Evolutionary conservation across 2,888 invertebrate species (phyloP).

Genomic region (Hirtodrosophila trivittata): DNA sequence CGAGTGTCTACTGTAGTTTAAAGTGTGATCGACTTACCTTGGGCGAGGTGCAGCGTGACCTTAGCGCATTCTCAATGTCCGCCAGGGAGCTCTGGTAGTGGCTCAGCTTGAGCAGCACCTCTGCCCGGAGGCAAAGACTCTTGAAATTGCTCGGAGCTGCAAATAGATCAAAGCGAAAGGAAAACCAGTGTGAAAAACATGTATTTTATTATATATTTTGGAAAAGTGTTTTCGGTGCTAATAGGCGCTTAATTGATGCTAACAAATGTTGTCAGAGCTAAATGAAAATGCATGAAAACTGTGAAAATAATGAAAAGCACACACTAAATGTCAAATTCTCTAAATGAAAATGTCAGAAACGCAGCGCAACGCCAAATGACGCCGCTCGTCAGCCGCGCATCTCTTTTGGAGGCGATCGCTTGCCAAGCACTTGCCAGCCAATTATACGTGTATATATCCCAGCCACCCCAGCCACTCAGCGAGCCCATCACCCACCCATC

Average conservation of each 20-base stretch:
- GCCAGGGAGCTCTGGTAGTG: conserved; percentile 87
- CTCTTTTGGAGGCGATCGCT: conserved; percentile 40
- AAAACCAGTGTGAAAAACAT: neutral
- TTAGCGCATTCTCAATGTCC: conserved; percentile 87
- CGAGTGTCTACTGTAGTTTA: neutral
- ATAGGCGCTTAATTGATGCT: conserved; percentile 19
- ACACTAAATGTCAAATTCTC: conserved; percentile 58
- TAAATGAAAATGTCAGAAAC: conserved; percentile 64
- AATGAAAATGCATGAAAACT: conserved; percentile 5
- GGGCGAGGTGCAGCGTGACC: conserved; percentile 87
- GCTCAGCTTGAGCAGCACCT: conserved; percentile 86
- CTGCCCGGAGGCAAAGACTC: conserved; percentile 87
- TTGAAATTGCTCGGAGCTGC: conserved; percentile 87
- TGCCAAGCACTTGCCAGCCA: conserved; percentile 42
- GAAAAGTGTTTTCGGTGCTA: neutral
- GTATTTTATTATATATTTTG: too few relatives aligned
- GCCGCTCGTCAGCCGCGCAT: conserved; percentile 10
- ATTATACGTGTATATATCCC: conserved; percentile 9
- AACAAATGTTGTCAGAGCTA: neutral
- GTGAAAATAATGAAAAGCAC: conserved; percentile 30
- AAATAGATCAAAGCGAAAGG: conserved; percentile 72
- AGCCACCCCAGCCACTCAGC: neutral
- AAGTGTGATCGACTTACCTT: conserved; percentile 84
- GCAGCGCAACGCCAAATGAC: neutral
- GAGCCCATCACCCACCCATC: conserved; percentile 4